Evolutionary conservation across 1,140 invertebrate genomes (phyloP), one percentile per base, ranked within the genome.

Genomic region (Aphelenchoides avenae): DNA sequence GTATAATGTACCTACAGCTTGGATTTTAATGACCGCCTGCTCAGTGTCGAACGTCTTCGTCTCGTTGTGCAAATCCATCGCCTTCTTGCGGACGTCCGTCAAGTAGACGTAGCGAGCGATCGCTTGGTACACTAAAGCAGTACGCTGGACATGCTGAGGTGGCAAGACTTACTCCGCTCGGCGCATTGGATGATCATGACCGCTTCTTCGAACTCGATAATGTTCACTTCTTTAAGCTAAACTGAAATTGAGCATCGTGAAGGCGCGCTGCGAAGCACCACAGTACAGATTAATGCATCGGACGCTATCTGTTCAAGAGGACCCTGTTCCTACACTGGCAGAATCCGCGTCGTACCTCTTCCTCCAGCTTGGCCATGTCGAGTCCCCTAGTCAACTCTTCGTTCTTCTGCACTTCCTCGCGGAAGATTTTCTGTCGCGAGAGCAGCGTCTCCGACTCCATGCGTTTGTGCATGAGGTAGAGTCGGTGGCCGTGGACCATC

Each of bases 31-130:
- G 18, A 49, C 30, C 7, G 47, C 47, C 41, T 39, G 40, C 18
- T 49, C 27, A 9, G 47, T 13, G 47, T 49, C 47, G 7, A 49
- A 18, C 51, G 7, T 7, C 15, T 48, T 48, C 24, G n/a, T 41
- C 13, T 41, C 7, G 9, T n/a, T 18, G 30, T 49, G 47, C 26
- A 49, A 41, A 39, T 49, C 30, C 47, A 48, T 49, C 24, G 47
- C 47, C 30, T 49, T 49, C 18, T 49, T 49, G 47, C 47, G 47
- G 7, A 49, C 47, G 9, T 49, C 47, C 15, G 47, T 49, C 47
- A 49, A 41, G 51, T 49, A 49, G 51, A 36, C 22, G 51, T 46
- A 49, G n/a, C 47, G n/a, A 7, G 47, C 9, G 51, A 49, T 49
- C 7, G 47, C 47, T 48, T 49, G 47, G 26, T 49, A 49, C 47